Evolutionary conservation across 1,140 invertebrate genomes (phyloP).

Genomic region (Copidosoma floridanum): DNA sequence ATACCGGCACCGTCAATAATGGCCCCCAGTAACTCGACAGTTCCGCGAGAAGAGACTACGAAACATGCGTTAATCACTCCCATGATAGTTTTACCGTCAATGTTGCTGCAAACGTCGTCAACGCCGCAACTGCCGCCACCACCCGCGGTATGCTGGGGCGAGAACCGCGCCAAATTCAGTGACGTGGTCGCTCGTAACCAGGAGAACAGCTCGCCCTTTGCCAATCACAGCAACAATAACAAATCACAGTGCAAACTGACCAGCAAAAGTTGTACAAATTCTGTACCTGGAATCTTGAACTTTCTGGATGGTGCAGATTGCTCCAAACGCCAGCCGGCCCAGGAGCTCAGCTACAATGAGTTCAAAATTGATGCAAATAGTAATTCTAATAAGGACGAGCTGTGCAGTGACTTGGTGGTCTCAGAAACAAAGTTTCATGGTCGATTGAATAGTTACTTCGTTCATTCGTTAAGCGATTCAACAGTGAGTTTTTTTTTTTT

Average conservation of each 20-base stretch:
- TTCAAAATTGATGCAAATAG: conserved; percentile 34
- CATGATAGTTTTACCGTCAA: conserved; percentile 19
- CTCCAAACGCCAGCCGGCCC: conserved; percentile 29
- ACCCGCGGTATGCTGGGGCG: conserved; percentile 54
- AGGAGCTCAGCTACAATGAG: conserved; percentile 34
- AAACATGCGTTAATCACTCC: not conserved
- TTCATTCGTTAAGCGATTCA: conserved; percentile 43
- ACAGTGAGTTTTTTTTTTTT: conserved; percentile 29
- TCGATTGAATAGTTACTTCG: conserved; percentile 47
- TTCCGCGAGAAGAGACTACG: too few relatives aligned
- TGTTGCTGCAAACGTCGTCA: too few relatives aligned
- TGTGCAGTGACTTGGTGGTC: conserved; percentile 28
- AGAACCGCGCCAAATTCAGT: conserved; percentile 60
- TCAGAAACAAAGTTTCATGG: conserved; percentile 31
- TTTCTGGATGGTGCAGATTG: conserved; percentile 22
- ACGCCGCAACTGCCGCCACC: conserved; percentile 36
- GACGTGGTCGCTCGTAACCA: conserved; percentile 60
- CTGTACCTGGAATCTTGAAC: conserved; percentile 9
- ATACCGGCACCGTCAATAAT: too few relatives aligned
- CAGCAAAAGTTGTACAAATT: conserved; percentile 27
- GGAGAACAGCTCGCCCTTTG: conserved; percentile 39
- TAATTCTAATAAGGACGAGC: conserved; percentile 28
- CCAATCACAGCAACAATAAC: conserved; percentile 31
- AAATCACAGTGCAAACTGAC: too few relatives aligned
- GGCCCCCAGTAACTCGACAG: too few relatives aligned